phyloP scores from a whole-genome alignment of 2,888 invertebrate genomes.

The Drosophila mimetica region DNA sequence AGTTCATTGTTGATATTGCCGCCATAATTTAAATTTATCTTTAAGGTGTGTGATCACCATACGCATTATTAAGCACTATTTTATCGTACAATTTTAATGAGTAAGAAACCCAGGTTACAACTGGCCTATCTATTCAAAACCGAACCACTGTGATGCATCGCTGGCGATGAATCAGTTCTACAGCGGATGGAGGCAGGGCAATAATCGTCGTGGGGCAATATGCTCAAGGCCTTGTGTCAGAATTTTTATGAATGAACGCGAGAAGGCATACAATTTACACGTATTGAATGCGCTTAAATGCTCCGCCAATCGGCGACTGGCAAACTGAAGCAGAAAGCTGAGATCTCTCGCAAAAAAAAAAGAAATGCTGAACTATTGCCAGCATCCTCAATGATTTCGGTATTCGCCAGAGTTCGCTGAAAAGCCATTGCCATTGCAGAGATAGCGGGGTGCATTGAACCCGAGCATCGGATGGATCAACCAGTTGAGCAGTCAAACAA shows the following conservation, averaged over 20 bases:
- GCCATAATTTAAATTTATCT: neutral
- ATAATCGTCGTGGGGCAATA: slow-evolving; percentile 39
- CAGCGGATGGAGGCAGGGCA: slow-evolving; percentile 43
- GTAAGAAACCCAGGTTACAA: neutral
- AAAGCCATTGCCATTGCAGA: slow-evolving; percentile 36
- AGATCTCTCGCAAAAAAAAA: slow-evolving; percentile 1
- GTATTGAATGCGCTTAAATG: slow-evolving; percentile 44
- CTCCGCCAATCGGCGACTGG: slow-evolving; percentile 24
- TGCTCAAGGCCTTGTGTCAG: slow-evolving; percentile 57
- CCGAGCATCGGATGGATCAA: slow-evolving; percentile 41
- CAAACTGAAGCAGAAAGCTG: slow-evolving; percentile 19
- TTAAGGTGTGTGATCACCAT: too few species aligned
- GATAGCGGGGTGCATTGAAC: slow-evolving; percentile 45
- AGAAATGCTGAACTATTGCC: slow-evolving; percentile 21
- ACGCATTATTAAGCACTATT: too few species aligned
- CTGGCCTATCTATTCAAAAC: neutral
- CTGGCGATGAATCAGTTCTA: slow-evolving; percentile 49
- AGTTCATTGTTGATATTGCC: neutral
- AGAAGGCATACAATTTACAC: slow-evolving; percentile 41
- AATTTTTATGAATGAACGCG: slow-evolving; percentile 58
- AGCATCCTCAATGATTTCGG: slow-evolving; percentile 27
- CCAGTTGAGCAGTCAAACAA: slow-evolving; percentile 47
- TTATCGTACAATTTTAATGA: too few species aligned
- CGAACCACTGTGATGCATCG: slow-evolving; percentile 17
- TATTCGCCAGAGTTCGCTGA: slow-evolving; percentile 29